Base-by-base conservation (phyloP, 2,888 invertebrate genomes). In the Blastobasis lacticolella region DNA sequence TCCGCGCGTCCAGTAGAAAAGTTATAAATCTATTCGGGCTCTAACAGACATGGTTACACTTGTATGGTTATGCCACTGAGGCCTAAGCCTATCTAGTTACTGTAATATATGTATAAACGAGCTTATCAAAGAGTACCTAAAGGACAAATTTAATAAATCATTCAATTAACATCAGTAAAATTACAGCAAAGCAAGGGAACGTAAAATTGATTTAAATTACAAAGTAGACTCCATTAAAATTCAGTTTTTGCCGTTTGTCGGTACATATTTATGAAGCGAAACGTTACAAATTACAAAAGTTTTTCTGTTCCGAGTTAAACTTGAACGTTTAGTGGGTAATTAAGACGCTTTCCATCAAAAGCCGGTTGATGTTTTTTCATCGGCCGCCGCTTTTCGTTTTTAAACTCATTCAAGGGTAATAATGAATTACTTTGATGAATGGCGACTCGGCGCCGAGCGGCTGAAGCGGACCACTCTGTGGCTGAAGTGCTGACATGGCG, bases 291-390 rank as follows among this genome's bases (percentile, higher is more conserved):
- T 23, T 8, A 10, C 38, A 38, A 42, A 42, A 48, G 9, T 23
- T 23, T 49, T 49, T 49, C 49, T 52, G 37, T 49, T 46, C 37
- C 38, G 42, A 38, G 36, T 44, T 23, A 5, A 45, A 46, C 42
- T 49, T 52, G 7, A 40, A 42, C 38, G 37, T 8, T 45, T 37
- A 36, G 10, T 38, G 48, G 46, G 40, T 49, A 49, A 48, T 52
- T 46, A 52, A 46, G 49, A 42, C 10, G 10, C 23, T 49, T 50
- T 52, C 38, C 42, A 46, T 49, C 38, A 43, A 49, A 49, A 49
- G 38, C 38, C 10, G 37, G 45, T 52, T 49, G 10, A 38, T 8
- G 47, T 51, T 52, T 23, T 23, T 51, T 46, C 40, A 37, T 40
- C 43, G 51, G 8, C 42, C 38, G 6, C 10, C 38, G 44, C 38